Base-by-base conservation (phyloP, 2,888 invertebrate genomes). In the Chydorus sphaericus region DNA sequence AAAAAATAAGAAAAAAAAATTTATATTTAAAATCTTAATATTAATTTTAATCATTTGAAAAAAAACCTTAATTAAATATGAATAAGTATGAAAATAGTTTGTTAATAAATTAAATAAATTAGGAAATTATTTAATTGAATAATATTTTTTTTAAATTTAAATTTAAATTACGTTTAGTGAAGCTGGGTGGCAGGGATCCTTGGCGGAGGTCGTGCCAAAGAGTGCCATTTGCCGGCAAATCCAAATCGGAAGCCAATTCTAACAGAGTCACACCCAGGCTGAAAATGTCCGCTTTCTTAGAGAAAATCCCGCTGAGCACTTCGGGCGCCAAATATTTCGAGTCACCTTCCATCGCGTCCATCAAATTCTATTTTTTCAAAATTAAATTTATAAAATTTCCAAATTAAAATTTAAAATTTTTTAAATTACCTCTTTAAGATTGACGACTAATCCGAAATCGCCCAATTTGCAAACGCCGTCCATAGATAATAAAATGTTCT, bases 311-410 rank as follows among this genome's bases (percentile, higher is more conserved):
- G 59, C 77, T 73, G 66, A 85, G 70, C 20, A 84, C 72, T 71
- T 86, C 85, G 28, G 79, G 77, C 0, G 85, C 83, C 62, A 86
- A 70, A 67, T 86, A 86, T 61, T 81, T 80, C 1, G 81, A 78
- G 69, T 86, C 86, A 1, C 85, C 85, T 69, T 85, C 84, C 7
- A 77, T 76, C 11, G 76, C 75, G 59, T 77, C 74, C 57, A 74
- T 69, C 14, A 72, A 69, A 62, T 76, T 75, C 30, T 72, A 71
- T 6, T 28, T 16, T 31, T 14, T 36, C 7, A n/a, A 52, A 48
- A 23, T 37, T 36, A 18, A 37, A 58, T 38, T 16, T 56, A 10
- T 1, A 57, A 51, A 56, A 23, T 37, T 38, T 48, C 23, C 18
- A 18, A 57, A 20, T 18, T 26, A 20, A 14, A 14, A 28, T 11